These are phyloP conservation scores for Clarias laeviceps DNA, from an alignment of 2,797 vertebrate species.

Conservation along the genomic window DNA sequence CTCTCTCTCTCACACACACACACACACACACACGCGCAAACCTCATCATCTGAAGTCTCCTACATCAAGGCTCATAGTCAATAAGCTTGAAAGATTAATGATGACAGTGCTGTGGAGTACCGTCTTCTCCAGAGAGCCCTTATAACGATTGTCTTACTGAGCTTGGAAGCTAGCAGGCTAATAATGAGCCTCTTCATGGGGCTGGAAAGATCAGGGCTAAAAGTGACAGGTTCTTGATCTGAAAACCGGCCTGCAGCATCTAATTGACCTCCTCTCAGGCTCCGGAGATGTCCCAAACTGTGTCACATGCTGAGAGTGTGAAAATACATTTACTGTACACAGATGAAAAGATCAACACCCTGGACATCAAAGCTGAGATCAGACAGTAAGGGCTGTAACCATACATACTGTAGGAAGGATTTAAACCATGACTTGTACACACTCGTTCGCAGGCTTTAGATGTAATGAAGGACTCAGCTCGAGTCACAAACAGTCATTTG, in stretches of 20 bases:
- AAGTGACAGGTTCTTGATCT: constrained; percentile 32
- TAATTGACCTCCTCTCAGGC: constrained; percentile 36
- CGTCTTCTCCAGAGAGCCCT: constrained; percentile 28
- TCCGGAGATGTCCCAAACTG: constrained; percentile 19
- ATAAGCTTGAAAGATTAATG: constrained; percentile 34
- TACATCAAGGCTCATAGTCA: constrained; percentile 21
- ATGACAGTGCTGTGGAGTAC: constrained; percentile 9
- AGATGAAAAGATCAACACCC: constrained; percentile 3
- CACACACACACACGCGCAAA: neutral
- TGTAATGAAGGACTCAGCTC: neutral
- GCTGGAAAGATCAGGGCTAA: constrained; percentile 39
- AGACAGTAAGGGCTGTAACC: neutral
- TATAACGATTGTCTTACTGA: constrained; percentile 37
- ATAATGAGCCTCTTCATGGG: constrained; percentile 26
- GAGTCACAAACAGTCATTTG: neutral
- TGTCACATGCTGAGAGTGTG: neutral
- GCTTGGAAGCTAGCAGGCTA: constrained; percentile 31
- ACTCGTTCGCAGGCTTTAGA: neutral
- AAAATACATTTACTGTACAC: neutral
- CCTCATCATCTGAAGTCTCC: constrained; percentile 9
- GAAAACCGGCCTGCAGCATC: constrained; percentile 29
- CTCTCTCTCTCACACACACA: neutral
- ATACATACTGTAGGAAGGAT: neutral
- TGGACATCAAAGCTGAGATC: neutral
- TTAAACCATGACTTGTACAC: neutral